Percentiles rank a stretch among this genome's conserved stretches.
phyloP scores from a whole-genome alignment of 2,888 invertebrate genomes.

The Electrophaes corylata region DNA sequence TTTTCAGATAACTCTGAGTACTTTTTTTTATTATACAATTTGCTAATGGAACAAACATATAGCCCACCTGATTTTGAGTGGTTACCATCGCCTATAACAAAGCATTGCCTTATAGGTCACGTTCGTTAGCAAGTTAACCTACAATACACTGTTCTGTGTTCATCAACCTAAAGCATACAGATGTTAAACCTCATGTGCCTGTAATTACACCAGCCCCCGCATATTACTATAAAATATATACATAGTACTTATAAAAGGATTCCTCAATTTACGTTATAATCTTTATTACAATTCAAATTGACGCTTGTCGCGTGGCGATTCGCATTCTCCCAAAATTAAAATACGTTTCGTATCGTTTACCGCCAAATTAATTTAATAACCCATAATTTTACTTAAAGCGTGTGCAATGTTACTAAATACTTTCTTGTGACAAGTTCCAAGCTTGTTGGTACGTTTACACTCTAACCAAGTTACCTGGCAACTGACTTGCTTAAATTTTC shows the following conservation, averaged over 20 bases:
- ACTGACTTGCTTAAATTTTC: not conserved
- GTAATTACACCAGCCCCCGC: too few relatives aligned
- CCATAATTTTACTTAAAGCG: slow-evolving; percentile 43
- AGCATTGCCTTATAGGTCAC: too few relatives aligned
- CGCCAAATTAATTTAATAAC: slow-evolving; percentile 47
- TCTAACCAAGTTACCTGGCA: not conserved
- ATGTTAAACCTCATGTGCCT: too few relatives aligned
- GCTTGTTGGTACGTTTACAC: slow-evolving; percentile 3
- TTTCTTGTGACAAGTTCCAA: slow-evolving; percentile 22
- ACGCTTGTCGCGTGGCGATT: slow-evolving; percentile 25
- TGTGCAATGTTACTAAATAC: slow-evolving; percentile 35
- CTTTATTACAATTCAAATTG: slow-evolving; percentile 4
- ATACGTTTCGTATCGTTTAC: slow-evolving; percentile 43
- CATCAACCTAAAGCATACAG: too few relatives aligned
- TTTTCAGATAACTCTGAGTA: too few relatives aligned
- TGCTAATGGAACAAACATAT: too few relatives aligned
- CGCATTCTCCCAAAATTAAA: slow-evolving; percentile 42
- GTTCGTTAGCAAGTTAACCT: too few relatives aligned
- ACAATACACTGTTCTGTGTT: too few relatives aligned
- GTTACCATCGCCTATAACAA: too few relatives aligned
- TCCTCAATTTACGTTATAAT: not conserved
- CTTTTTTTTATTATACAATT: too few relatives aligned
- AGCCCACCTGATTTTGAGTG: too few relatives aligned
- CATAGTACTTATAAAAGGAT: not conserved
- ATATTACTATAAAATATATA: too few relatives aligned